A percentile compares a stretch with the other conserved stretches of the same genome.
phyloP scores from a whole-genome alignment of 2,888 invertebrate species.

The Achlya flavicornis region DNA sequence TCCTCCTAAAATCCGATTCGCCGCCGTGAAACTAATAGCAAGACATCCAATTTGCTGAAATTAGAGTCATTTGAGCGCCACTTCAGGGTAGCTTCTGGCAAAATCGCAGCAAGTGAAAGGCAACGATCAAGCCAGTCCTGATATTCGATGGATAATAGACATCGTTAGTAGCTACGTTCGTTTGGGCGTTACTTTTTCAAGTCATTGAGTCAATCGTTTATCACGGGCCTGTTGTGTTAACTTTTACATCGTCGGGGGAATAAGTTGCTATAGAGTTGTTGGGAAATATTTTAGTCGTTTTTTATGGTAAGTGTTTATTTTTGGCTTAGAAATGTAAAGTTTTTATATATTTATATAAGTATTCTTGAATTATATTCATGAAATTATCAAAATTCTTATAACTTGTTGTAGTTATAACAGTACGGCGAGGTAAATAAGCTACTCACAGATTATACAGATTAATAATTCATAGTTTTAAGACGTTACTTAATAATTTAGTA shows the following conservation, averaged over 20 bases:
- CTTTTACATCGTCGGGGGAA: slow-evolving; percentile 61
- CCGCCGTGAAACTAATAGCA: slow-evolving; percentile 37
- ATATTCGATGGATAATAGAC: slow-evolving; percentile 72
- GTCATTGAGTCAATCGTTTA: slow-evolving; percentile 83
- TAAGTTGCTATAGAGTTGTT: slow-evolving; percentile 45
- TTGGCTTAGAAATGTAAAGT: not conserved
- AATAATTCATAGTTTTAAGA: no score
- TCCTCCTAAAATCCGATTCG: slow-evolving; percentile 24
- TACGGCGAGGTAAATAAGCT: no score
- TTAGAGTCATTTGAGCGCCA: slow-evolving; percentile 55
- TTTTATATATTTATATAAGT: not conserved
- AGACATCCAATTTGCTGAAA: slow-evolving; percentile 55
- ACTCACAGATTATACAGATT: no score
- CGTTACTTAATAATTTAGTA: no score
- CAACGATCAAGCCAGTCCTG: slow-evolving; percentile 48
- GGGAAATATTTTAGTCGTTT: not conserved
- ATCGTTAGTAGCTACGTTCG: slow-evolving; percentile 74
- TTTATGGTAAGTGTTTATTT: not conserved
- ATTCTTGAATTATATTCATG: no score
- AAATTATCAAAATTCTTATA: no score
- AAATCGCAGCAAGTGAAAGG: slow-evolving; percentile 56
- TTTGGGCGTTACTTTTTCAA: slow-evolving; percentile 80
- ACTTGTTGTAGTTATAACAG: no score
- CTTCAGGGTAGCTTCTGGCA: slow-evolving; percentile 37
- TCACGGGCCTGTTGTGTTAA: slow-evolving; percentile 81